A percentile compares a stretch with the other conserved stretches of the same genome.
phyloP scores from a whole-genome alignment of 1,140 invertebrate species.

The Drosophila cardini region DNA sequence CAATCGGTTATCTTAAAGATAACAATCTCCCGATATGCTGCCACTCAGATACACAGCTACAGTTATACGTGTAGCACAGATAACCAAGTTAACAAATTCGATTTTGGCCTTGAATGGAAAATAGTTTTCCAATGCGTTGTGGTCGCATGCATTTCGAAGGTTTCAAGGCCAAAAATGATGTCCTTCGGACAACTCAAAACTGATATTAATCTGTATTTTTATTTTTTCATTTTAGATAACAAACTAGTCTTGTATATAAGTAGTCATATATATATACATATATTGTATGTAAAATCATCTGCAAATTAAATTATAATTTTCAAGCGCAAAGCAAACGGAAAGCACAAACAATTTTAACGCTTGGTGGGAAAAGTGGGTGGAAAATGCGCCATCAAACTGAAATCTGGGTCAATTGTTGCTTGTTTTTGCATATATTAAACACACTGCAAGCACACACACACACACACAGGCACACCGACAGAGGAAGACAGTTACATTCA shows the following conservation, averaged over 20 bases:
- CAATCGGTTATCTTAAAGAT: too few relatives aligned
- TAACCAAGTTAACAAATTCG: constrained; percentile 28
- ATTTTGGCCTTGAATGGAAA: constrained; percentile 37
- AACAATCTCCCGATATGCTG: too few relatives aligned
- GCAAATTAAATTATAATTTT: constrained; percentile 54
- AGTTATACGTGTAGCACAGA: neutral
- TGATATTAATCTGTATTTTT: neutral
- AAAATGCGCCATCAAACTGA: constrained; percentile 25
- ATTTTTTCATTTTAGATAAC: neutral
- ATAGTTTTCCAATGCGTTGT: neutral
- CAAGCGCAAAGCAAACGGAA: constrained; percentile 36
- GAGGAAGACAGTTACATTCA: constrained; percentile 12
- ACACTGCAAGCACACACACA: constrained; percentile 37
- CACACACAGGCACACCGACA: constrained; percentile 22
- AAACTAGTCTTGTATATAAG: neutral
- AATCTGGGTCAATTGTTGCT: constrained; percentile 84
- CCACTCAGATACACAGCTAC: neutral
- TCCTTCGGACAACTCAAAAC: neutral
- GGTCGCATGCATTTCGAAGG: neutral
- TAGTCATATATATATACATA: too few relatives aligned
- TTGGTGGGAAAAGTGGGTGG: neutral
- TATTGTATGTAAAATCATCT: neutral
- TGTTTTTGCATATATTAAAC: constrained; percentile 55
- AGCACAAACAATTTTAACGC: constrained; percentile 7
- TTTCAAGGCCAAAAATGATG: constrained; percentile 38